Evolutionary conservation across 2,888 invertebrate species (phyloP).

Genomic region (Caenorhabditis sulstoni): DNA sequence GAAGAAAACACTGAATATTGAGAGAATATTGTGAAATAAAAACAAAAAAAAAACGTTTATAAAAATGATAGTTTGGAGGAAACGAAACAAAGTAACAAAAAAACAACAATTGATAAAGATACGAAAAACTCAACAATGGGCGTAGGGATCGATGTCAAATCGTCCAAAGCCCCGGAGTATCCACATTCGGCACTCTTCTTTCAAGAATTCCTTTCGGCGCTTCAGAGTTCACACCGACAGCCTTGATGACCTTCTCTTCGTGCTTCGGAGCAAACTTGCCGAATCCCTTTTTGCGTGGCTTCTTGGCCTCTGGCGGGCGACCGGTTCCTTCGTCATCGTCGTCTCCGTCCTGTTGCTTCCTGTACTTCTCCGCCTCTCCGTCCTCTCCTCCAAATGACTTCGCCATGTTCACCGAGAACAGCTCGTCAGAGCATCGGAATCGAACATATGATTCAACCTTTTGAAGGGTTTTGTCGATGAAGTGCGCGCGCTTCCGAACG

Average conservation of each 20-base stretch:
- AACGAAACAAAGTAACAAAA: conserved; percentile 29
- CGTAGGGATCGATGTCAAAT: conserved; percentile 19
- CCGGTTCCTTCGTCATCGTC: conserved; percentile 53
- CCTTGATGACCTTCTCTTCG: conserved; percentile 48
- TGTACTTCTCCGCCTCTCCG: conserved; percentile 55
- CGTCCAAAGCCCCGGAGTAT: conserved; percentile 54
- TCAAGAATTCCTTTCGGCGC: conserved; percentile 59
- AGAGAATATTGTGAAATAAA: not conserved
- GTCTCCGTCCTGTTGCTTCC: conserved; percentile 56
- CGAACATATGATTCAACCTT: conserved; percentile 69
- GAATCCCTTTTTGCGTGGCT: conserved; percentile 26
- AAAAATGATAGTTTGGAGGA: not conserved
- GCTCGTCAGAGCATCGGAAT: conserved; percentile 63
- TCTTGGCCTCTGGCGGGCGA: conserved; percentile 25
- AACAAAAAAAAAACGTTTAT: not conserved
- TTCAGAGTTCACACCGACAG: conserved; percentile 53
- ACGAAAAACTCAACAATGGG: too few relatives aligned
- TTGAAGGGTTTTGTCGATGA: conserved; percentile 65
- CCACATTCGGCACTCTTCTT: conserved; percentile 40
- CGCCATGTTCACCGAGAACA: conserved; percentile 65
- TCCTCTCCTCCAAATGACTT: conserved; percentile 66
- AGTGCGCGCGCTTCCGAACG: conserved; percentile 69
- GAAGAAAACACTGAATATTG: conserved; percentile 6
- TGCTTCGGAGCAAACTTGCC: conserved; percentile 61
- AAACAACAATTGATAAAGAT: conserved; percentile 13